phyloP scores from a whole-genome alignment of 2,113 vertebrate genomes.

The Polypterus bichir region DNA sequence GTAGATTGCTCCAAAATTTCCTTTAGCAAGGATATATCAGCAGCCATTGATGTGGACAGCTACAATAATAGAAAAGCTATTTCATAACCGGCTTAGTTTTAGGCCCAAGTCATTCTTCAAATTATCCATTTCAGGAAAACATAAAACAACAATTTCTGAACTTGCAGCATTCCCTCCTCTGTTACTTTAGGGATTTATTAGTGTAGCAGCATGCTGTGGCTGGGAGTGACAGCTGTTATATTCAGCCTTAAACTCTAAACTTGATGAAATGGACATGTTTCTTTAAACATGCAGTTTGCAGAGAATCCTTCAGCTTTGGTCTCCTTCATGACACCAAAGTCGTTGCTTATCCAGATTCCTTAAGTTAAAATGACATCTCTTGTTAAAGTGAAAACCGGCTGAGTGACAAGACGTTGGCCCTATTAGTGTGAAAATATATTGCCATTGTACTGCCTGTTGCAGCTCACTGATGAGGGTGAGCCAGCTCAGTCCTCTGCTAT shows the following conservation, averaged over 20 bases:
- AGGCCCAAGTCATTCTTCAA: not conserved
- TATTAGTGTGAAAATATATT: not conserved
- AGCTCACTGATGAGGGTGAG: not conserved
- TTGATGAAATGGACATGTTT: not conserved
- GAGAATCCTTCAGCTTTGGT: slow-evolving; percentile 4
- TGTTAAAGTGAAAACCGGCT: slow-evolving; percentile 26
- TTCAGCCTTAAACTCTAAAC: not conserved
- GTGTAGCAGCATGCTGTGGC: not conserved
- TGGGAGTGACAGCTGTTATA: not conserved
- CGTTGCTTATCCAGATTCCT: slow-evolving; percentile 22
- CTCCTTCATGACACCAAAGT: slow-evolving; percentile 17
- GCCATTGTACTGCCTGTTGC: not conserved
- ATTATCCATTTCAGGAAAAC: not conserved
- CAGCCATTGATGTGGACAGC: not conserved
- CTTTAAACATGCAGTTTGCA: not conserved
- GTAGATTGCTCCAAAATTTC: not conserved
- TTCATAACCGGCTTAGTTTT: not conserved
- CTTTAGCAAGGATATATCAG: not conserved
- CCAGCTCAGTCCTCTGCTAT: not conserved
- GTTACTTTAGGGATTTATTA: slow-evolving; percentile 1
- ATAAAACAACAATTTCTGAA: not conserved
- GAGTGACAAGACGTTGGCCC: slow-evolving; percentile 21
- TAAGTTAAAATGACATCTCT: slow-evolving; percentile 19
- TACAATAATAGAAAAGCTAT: slow-evolving; percentile 3
- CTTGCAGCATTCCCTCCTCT: not conserved